Base-by-base conservation (phyloP, 2,888 invertebrate genomes). In the Entomobrya multifasciata region DNA sequence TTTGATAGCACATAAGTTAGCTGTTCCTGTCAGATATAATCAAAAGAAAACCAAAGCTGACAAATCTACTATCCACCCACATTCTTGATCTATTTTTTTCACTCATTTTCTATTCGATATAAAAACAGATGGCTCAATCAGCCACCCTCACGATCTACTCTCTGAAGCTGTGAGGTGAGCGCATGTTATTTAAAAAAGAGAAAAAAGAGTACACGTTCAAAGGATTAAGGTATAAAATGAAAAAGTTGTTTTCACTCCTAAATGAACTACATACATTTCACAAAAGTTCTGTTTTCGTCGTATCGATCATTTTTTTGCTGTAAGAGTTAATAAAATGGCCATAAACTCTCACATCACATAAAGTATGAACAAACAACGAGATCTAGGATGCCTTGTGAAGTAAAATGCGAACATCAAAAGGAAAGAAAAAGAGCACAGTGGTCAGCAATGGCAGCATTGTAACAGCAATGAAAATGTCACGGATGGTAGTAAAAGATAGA, bases 381-480 rank as follows among this genome's bases (percentile, higher is more conserved):
- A n/a, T n/a, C 10, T 4, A 62, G 10, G 30, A 1, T n/a, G n/a
- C n/a, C 30, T 57, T 25, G 22, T 41, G 41, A 70, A 15, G 47
- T 70, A 17, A 22, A 27, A 30, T n/a, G n/a, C n/a, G 10, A 72
- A 11, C 72, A 49, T 49, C 27, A 72, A 72, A 72, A 49, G 20
- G 47, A 15, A 27, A 25, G 52, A 49, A 22, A 1, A 8, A 36
- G 5, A 15, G 5, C 6, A 36, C 52, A 55, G 30, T 76, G 76
- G 76, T 55, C 76, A 76, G 62, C 30, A n/a, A n/a, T n/a, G n/a
- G n/a, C n/a, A n/a, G n/a, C n/a, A n/a, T n/a, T n/a, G n/a, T n/a
- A n/a, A n/a, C n/a, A n/a, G n/a, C n/a, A 62, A 57, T 76, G 76
- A 36, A 55, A 76, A 8, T 76, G 76, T 76, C 76, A 55, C 76